Conservation (phyloP, 2,797 vertebrate species). For the Buphagus erythrorhynchus region DNA sequence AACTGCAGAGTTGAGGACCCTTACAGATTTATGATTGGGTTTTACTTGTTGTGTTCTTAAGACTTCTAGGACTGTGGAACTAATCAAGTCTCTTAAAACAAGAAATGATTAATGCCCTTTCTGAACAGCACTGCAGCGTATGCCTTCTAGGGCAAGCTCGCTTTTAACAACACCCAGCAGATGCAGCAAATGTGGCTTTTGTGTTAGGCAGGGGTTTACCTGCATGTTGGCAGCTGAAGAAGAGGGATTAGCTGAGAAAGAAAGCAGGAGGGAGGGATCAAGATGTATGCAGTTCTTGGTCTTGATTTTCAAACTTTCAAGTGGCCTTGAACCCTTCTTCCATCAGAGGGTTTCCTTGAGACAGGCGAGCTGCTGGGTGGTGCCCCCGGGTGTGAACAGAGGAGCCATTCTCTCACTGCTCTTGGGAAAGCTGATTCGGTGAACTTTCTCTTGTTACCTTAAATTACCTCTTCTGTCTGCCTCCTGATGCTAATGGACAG, state of each 20-base stretch:
- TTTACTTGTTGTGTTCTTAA: background rate
- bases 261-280: background rate
- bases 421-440: background rate
- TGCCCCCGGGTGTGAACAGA: background rate
- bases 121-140: background rate
- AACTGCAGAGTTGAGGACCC: background rate
- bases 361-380: background rate
- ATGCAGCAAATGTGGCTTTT: background rate
- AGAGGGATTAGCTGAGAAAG: background rate
- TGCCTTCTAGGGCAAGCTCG: background rate
- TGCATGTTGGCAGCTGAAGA: background rate
- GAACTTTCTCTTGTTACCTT: constrained; percentile 27
- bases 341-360: background rate
- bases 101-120: background rate
- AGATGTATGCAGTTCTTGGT: background rate
- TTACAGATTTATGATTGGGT: background rate
- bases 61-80: background rate
- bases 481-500: background rate
- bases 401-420: background rate
- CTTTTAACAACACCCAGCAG: background rate
- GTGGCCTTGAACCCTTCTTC: background rate
- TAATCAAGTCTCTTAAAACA: background rate
- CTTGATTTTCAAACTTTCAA: background rate
- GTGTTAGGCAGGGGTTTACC: background rate
- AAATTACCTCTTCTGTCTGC: constrained; percentile 9